Percentiles rank a stretch among this genome's conserved stretches.
Conservation (phyloP, 2,888 invertebrate genomes). For the Cephus rjabovi region DNA sequence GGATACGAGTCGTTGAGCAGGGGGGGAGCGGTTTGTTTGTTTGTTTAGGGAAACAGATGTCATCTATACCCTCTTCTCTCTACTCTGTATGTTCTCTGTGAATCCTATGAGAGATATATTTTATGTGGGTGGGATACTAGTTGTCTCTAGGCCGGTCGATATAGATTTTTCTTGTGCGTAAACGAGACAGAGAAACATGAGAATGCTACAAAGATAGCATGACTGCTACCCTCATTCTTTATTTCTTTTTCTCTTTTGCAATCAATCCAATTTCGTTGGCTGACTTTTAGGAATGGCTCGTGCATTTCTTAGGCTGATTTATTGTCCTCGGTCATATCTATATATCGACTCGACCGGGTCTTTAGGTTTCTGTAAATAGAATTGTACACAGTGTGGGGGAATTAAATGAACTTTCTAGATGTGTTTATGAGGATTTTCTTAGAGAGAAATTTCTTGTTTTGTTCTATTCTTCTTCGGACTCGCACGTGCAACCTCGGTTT, state of each 20-base stretch:
- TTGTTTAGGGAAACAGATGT: neutral
- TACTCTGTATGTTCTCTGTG: neutral
- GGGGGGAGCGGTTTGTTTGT: neutral
- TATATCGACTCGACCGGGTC: neutral
- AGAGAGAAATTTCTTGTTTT: neutral
- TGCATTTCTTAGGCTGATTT: neutral
- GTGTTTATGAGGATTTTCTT: neutral
- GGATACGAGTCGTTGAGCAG: neutral
- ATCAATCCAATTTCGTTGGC: neutral
- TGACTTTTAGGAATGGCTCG: neutral
- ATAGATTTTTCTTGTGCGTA: neutral
- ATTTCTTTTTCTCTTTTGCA: neutral
- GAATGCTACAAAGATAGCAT: neutral
- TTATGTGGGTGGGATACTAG: neutral
- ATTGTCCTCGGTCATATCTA: neutral
- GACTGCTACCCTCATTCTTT: neutral
- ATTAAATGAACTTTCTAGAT: neutral
- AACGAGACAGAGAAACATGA: neutral
- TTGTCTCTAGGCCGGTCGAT: neutral
- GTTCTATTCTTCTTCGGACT: neutral
- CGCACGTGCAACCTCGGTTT: neutral
- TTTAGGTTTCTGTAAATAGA: neutral
- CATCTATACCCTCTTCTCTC: neutral
- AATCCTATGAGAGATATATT: neutral
- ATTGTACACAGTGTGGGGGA: neutral